These are phyloP conservation scores for Cheirogaleus major DNA, from an alignment of 2,797 vertebrate genomes.

Conservation along the genomic window DNA sequence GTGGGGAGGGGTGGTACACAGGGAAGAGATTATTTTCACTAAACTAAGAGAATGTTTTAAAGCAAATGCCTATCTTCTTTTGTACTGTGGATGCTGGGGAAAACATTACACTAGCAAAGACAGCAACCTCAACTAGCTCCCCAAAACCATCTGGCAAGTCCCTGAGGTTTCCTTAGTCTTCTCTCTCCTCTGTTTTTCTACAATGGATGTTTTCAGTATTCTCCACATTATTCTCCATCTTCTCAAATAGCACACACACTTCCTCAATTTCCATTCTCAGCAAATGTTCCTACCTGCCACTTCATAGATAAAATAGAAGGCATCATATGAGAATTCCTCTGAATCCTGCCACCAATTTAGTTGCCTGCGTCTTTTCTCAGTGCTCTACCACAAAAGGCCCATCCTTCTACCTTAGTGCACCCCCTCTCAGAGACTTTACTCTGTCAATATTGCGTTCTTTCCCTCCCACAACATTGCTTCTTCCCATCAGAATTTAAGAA, in stretches of 20 bases:
- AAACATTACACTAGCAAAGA: background rate
- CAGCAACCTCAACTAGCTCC: background rate
- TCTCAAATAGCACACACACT: background rate
- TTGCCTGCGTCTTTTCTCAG: background rate
- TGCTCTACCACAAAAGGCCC: background rate
- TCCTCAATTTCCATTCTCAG: background rate
- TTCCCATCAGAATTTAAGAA: background rate
- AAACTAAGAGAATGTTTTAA: background rate
- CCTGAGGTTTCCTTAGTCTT: background rate
- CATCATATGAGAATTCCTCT: background rate
- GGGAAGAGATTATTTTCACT: background rate
- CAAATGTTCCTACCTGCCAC: background rate
- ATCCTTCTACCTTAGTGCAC: background rate
- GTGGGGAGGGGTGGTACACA: background rate
- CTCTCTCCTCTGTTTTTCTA: background rate
- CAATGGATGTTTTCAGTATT: background rate
- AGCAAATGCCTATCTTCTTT: background rate
- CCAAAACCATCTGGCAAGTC: background rate
- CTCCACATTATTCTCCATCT: background rate
- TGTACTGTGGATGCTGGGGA: background rate
- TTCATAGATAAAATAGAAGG: background rate
- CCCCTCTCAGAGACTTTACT: too few species aligned
- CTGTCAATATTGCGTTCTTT: background rate
- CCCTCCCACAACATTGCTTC: background rate
- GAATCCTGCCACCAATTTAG: too few species aligned